Percentiles rank a stretch among this genome's conserved stretches.
These are phyloP conservation scores for Oreochromis tanganicae DNA, from an alignment of 2,113 vertebrate genomes.

Conservation along the genomic window DNA sequence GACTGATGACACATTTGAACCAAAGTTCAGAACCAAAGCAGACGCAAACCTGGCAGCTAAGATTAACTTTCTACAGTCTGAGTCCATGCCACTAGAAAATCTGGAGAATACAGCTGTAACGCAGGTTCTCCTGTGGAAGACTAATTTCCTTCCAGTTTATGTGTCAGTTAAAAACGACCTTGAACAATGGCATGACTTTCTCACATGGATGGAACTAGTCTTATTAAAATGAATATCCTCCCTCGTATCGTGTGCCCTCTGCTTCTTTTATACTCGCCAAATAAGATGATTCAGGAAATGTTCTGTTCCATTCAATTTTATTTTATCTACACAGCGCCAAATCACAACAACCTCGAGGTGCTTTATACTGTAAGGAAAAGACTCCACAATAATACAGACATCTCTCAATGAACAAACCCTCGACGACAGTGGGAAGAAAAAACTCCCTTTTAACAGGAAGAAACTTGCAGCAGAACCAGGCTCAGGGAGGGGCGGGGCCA, in stretches of 20 bases:
- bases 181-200: not conserved
- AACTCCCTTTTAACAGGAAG: not conserved
- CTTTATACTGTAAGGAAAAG: not conserved
- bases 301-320: accelerated
- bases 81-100: not conserved
- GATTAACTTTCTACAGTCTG: not conserved
- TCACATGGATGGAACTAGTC: not conserved
- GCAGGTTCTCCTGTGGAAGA: not conserved
- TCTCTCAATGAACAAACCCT: not conserved
- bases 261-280: not conserved
- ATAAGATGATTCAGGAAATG: not conserved
- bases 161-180: not conserved
- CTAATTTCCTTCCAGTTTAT: not conserved
- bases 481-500: not conserved
- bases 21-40: not conserved
- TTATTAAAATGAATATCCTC: not conserved
- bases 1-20: not conserved
- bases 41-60: not conserved
- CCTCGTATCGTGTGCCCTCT: not conserved
- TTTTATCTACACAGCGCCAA: not conserved
- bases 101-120: not conserved
- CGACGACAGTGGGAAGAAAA: not conserved
- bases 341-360: not conserved
- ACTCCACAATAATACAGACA: not conserved
- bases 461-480: not conserved